Evolutionary conservation across 2,797 vertebrate species (phyloP).

Genomic region (Typhlichthys subterraneus): DNA sequence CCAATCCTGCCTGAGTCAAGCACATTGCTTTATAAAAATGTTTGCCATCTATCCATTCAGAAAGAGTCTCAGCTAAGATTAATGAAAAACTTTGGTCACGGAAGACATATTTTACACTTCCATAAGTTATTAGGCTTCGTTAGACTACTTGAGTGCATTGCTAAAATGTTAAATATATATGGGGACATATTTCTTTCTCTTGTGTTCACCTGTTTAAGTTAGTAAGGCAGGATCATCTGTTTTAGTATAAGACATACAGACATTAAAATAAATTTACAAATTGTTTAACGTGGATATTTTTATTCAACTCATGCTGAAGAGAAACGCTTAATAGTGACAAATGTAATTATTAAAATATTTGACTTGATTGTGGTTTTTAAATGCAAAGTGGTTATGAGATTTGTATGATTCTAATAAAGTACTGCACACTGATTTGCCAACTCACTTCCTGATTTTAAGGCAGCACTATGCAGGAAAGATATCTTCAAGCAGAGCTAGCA

Average conservation of each 20-base stretch:
- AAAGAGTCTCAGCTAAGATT: conserved; percentile 46
- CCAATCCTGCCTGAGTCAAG: conserved; percentile 26
- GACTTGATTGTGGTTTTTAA: too few relatives aligned
- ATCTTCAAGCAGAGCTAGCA: neutral
- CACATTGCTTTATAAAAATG: conserved; percentile 29
- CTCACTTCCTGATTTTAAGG: too few relatives aligned
- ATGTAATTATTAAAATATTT: too few relatives aligned
- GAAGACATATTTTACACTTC: conserved; percentile 11
- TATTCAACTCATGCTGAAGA: neutral
- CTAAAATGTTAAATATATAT: conserved; percentile 46
- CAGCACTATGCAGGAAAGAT: neutral
- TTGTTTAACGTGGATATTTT: conserved; percentile 5
- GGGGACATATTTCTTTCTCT: conserved; percentile 29
- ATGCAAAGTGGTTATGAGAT: too few relatives aligned
- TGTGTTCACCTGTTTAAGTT: conserved; percentile 10
- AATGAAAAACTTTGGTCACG: conserved; percentile 27
- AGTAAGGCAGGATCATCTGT: too few relatives aligned
- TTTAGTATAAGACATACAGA: conserved; percentile 54
- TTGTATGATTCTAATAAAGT: too few relatives aligned
- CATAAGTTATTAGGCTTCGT: conserved; percentile 7
- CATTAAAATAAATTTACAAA: conserved; percentile 55
- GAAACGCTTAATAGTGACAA: neutral
- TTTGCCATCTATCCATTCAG: conserved; percentile 47
- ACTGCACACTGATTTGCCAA: too few relatives aligned
- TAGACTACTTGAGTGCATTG: conserved; percentile 48